Evolutionary conservation across 1,140 invertebrate species (phyloP).

Genomic region (Drosophila suzukii): DNA sequence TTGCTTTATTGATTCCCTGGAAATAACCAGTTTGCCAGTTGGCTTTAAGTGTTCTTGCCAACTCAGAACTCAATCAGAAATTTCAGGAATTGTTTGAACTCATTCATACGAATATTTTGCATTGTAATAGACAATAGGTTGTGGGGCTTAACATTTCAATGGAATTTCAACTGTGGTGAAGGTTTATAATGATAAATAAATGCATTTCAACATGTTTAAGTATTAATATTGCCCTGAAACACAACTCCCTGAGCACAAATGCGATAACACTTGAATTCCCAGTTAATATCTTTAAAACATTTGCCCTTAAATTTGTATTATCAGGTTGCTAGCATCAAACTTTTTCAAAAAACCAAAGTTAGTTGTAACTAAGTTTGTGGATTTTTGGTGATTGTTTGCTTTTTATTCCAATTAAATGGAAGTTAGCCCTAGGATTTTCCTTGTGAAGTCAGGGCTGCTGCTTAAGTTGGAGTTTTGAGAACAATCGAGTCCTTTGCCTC

Average conservation of each 20-base stretch:
- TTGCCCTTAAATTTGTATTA: no score
- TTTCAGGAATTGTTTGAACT: neutral
- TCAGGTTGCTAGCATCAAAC: no score
- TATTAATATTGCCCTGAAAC: no score
- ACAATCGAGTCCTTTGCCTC: slow-evolving; percentile 1
- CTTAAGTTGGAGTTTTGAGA: slow-evolving; percentile 7
- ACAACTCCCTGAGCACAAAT: no score
- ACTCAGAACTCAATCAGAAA: neutral
- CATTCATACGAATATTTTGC: neutral
- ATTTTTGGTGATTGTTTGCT: neutral
- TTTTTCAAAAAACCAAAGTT: neutral
- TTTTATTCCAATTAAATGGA: neutral
- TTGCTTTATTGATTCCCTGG: neutral
- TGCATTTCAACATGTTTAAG: no score
- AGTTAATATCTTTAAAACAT: no score
- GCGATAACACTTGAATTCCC: no score
- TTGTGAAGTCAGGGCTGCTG: neutral
- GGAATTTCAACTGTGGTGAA: no score
- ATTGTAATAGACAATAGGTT: neutral
- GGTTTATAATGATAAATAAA: no score
- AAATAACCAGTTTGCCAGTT: neutral
- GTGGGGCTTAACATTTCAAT: neutral
- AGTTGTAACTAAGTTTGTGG: neutral
- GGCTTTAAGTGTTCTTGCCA: neutral
- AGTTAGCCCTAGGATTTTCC: neutral